These are phyloP conservation scores for Machimus atricapillus DNA, from an alignment of 2,888 invertebrate species.

Conservation along the genomic window DNA sequence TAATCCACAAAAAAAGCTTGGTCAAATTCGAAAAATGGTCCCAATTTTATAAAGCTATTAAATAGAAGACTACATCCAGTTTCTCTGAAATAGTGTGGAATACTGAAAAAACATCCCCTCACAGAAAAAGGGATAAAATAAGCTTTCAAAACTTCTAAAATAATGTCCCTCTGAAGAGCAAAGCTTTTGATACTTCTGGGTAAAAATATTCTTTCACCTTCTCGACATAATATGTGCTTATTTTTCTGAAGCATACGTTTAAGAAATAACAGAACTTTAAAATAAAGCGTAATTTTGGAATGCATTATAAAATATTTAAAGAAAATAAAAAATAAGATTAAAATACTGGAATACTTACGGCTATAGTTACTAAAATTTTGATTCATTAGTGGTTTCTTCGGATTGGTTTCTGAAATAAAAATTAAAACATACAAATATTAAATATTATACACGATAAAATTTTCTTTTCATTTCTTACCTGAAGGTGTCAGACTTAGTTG, in stretches of 20 bases:
- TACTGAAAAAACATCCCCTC: neutral
- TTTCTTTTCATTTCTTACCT: neutral
- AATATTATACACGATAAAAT: neutral
- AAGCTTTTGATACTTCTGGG: too few relatives aligned
- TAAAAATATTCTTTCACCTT: too few relatives aligned
- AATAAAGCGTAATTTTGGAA: too few relatives aligned
- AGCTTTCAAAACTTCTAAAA: too few relatives aligned
- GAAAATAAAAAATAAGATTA: too few relatives aligned
- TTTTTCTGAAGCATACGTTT: too few relatives aligned
- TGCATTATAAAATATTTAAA: too few relatives aligned
- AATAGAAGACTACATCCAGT: neutral
- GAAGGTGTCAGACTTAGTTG: constrained; percentile 42
- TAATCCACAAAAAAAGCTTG: neutral
- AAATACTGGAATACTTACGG: neutral
- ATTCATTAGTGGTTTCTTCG: neutral
- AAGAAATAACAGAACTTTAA: too few relatives aligned
- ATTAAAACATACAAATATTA: neutral
- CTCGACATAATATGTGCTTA: too few relatives aligned
- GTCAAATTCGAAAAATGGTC: neutral
- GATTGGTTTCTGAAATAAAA: neutral
- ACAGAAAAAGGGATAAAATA: neutral
- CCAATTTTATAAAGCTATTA: neutral
- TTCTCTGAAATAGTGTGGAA: neutral
- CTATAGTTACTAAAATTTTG: neutral
- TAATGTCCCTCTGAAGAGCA: too few relatives aligned